A percentile compares a stretch with the other conserved stretches of the same genome.
Evolutionary conservation across 1,140 invertebrate species (phyloP).

Genomic region (Bathynomus jamesi): DNA sequence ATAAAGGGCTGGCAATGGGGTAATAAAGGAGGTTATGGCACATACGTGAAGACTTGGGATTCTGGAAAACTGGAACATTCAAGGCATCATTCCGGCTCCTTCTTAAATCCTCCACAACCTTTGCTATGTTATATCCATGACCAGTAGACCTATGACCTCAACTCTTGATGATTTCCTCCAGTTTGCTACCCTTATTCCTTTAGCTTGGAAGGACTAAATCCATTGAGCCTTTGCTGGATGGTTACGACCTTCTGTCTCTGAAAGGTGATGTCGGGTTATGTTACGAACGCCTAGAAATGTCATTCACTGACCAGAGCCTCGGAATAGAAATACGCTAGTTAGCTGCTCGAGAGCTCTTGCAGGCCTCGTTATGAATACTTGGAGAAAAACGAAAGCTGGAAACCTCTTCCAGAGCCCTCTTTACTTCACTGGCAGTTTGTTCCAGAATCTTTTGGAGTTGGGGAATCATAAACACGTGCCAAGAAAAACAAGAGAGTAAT

Average conservation of each 20-base stretch:
- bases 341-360: constrained; percentile 24
- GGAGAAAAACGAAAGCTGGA: constrained; percentile 15
- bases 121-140: constrained; percentile 37
- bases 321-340: constrained; percentile 38
- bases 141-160: constrained; percentile 27
- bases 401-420: constrained; percentile 14
- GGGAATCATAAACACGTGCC: background rate
- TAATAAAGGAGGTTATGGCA: constrained; percentile 39
- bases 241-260: constrained; percentile 20
- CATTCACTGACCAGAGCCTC: constrained; percentile 36
- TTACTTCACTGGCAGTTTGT: background rate
- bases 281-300: constrained; percentile 36
- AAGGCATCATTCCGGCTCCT: constrained; percentile 37
- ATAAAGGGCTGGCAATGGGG: constrained; percentile 39
- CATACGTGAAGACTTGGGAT: constrained; percentile 39
- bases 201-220: constrained; percentile 24
- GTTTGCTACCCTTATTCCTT: constrained; percentile 23
- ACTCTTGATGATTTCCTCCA: constrained; percentile 11
- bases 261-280: constrained; percentile 36
- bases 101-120: constrained; percentile 38
- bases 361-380: constrained; percentile 35
- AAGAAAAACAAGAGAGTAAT: background rate
- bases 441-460: background rate
- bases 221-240: constrained; percentile 3
- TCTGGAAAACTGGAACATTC: constrained; percentile 39